Base-by-base conservation (phyloP, 2,113 vertebrate species). In the Misgurnus anguillicaudatus region DNA sequence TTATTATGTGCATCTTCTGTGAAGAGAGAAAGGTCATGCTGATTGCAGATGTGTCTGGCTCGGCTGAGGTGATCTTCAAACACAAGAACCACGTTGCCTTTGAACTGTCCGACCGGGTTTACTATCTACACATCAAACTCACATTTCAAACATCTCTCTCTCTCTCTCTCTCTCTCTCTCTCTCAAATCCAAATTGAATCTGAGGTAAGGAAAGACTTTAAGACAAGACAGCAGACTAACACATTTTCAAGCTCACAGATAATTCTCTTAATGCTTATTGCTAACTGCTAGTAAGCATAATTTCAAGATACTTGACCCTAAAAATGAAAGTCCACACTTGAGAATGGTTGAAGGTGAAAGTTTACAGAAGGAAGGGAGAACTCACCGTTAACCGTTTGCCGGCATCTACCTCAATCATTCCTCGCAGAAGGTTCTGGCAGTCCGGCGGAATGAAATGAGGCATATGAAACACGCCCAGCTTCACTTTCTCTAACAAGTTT, bases 351-450 rank as follows among this genome's bases (percentile, higher is more conserved):
- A 42, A 42, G 41, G 41, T 7, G 9, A 42, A 42, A 42, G 9
- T 9, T 7, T 42, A 9, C 19, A 45, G 10, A 16, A 31, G n/a
- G 16, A 6, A 47, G 17, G 6, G 57, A 13, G 38, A 63, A 86
- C 91, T 93, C 88, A 98, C 98, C 94, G 97, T 97, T 88, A 99
- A 91, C 82, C 97, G 94, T 90, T 98, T 98, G 72, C 95, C 86
- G 51, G 97, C 95, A 48, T 98, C 96, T 89, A 99, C 97, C 91
- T 99, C 97, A 79, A 99, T 98, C 97, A 99, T 98, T 86, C 97
- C 97, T 13, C 96, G 94, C 72, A 98, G 93, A 71, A 98, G 96
- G 88, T 98, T 97, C 90, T 98, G 97, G 92, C 97, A 99, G 88
- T 99, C 97, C 0, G 96, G 97, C 3, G 97, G 97, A 86, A 99